Evolutionary conservation across 2,888 invertebrate genomes (phyloP), one percentile per base, ranked within the genome.

Genomic region (Amblyjoppa proteus): DNA sequence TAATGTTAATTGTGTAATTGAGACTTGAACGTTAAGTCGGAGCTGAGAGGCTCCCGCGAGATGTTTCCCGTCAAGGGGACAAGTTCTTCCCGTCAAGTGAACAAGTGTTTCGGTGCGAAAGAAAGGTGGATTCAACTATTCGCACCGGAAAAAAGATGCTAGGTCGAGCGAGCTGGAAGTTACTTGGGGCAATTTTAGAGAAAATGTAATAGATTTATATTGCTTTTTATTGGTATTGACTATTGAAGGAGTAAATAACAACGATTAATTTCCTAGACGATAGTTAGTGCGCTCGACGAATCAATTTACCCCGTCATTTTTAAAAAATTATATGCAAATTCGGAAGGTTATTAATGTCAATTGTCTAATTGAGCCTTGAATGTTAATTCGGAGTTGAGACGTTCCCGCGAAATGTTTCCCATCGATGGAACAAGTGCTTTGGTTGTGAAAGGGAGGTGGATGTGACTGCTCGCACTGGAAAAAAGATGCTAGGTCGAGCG

Each of bases 1-100:
- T 90, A 91, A 89, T 89, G 90, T 89, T 91, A 88, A 91, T 92
- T 90, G 89, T 88, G 90, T 88, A 90, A 91, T 91, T 91, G 88
- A 75, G 87, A 86, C 83, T 79, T 86, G 69, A 89, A 91, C 86
- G 91, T 92, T 90, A 90, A 91, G 90, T 91, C 88, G 77, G 13
- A 45, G 56, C 51, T 53, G 53, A 51, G 58, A 38, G 34, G 28
- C 53, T 69, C 53, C 31, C 69, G 41, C 51, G 64, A 69, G 51
- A 31, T 71, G 61, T 61, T 61, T 41, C 9, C 58, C 61, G 66
- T 16, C 38, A 1, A 16, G 11, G 56, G 53, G 28, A 85, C 80
- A 68, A 61, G 56, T 20, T 25, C 11, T 58, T 5, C 28, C 20
- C 11, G 58, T 11, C 13, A 3, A 13, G 3, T 49, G 28, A 31